Base-by-base conservation (phyloP, 2,113 vertebrate species). In the Cervus canadensis region DNA sequence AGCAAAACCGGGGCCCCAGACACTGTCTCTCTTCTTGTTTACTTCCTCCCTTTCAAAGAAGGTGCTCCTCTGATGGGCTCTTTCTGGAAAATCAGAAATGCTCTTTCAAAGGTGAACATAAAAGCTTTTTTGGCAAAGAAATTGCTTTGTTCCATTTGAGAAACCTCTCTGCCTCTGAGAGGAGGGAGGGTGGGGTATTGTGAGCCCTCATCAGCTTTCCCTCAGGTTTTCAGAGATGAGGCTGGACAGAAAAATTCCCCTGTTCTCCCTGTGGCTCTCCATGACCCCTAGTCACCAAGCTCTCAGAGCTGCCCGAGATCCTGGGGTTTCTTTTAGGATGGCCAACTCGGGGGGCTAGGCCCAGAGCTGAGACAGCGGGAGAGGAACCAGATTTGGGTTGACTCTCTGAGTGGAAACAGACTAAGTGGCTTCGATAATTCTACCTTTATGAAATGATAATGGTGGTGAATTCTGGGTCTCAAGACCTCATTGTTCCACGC, bases 101-200 rank as follows among this genome's bases (percentile, higher is more conserved):
- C 89, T 87, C 6, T 97, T 96, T 76, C 94, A 36, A 98, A 97
- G 91, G 91, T 76, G 89, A 87, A 96, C 81, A 81, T 97, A 54
- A 98, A 98, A 97, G 97, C 97, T 90, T 76, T 87, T 94, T 59
- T 57, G 94, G 96, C 64, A 71, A 90, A 85, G 96, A 95, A 97
- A 97, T 90, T 84, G 89, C 81, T 93, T 89, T 97, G 87, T 96
- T 98, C 95, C 94, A 56, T 95, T 40, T 76, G 60, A 87, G 92
- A 81, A 83, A 60, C 87, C 57, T 87, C 94, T 91, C 87, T 57
- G 95, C 95, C 78, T 98, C 54, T 83, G 95, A 83, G 91, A 89
- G 78, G 19, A 83, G 81, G 85, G 79, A 64, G 81, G 25, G 19
- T 33, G 28, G 64, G 64, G 45, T 15, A 40, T 74, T 62, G 2